Evolutionary conservation across 2,113 vertebrate species (phyloP).

Genomic region (Oenanthe melanoleuca): DNA sequence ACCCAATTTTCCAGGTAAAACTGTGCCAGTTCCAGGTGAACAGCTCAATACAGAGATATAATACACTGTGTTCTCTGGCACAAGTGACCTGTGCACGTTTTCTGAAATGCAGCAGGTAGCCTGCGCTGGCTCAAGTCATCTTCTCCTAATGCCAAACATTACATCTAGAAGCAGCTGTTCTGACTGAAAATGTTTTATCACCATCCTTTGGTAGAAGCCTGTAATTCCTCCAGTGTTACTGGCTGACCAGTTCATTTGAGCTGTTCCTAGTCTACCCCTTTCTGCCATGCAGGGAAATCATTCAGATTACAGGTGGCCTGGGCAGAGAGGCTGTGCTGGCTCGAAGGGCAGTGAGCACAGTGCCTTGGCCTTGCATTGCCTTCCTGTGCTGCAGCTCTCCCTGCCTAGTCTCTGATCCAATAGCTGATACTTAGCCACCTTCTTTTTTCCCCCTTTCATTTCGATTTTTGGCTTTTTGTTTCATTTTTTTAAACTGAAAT

Average conservation of each 20-base stretch:
- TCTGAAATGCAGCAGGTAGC: not conserved
- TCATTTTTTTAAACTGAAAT: not conserved
- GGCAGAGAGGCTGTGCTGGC: not conserved
- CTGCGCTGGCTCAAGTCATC: not conserved
- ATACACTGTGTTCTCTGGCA: not conserved
- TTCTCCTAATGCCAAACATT: not conserved
- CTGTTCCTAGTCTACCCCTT: not conserved
- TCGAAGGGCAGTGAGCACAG: not conserved
- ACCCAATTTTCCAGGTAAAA: not conserved
- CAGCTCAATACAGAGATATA: not conserved
- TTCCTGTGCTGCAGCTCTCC: not conserved
- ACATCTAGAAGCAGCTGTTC: not conserved
- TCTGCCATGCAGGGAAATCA: not conserved
- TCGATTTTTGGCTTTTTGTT: not conserved
- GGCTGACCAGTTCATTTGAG: not conserved
- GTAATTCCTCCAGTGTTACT: not conserved
- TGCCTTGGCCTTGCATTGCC: not conserved
- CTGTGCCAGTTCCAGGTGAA: not conserved
- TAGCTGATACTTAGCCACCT: not conserved
- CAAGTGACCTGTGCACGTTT: not conserved
- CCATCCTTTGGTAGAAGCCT: constrained; percentile 15
- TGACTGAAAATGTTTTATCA: constrained; percentile 18
- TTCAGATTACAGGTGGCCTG: rapidly evolving
- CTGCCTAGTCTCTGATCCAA: not conserved
- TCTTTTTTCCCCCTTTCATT: rapidly evolving